Percentiles rank a stretch among this genome's conserved stretches.
Evolutionary conservation across 2,888 invertebrate species (phyloP).

Genomic region (Agrotis ipsilon): DNA sequence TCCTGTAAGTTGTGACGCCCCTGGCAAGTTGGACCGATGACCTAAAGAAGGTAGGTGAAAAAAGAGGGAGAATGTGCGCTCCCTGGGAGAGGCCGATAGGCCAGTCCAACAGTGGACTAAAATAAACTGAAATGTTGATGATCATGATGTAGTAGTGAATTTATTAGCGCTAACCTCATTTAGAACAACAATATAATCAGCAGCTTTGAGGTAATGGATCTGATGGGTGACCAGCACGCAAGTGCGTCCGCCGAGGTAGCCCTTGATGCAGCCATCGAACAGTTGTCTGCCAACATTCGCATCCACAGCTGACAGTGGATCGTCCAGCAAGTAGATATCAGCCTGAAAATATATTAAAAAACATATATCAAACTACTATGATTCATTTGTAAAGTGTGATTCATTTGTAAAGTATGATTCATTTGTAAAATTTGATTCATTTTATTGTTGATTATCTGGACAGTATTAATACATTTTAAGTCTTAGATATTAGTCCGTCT

Average conservation of each 20-base stretch:
- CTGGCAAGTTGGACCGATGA: no score
- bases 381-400: not conserved
- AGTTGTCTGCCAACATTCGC: constrained; percentile 94
- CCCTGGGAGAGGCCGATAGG: no score
- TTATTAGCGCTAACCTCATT: constrained; percentile 77
- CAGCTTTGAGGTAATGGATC: constrained; percentile 92
- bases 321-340: constrained; percentile 95
- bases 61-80: no score
- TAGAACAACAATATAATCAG: constrained; percentile 90
- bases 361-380: not conserved
- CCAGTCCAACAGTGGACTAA: no score
- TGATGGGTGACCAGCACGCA: constrained; percentile 96
- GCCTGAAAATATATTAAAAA: constrained; percentile 82
- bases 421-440: not conserved
- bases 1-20: no score
- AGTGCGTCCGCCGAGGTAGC: constrained; percentile 92
- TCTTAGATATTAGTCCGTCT: no score
- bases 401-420: not conserved
- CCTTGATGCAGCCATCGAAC: constrained; percentile 94
- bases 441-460: no score
- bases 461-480: no score
- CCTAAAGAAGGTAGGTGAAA: no score
- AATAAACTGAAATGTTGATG: no score
- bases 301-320: constrained; percentile 96
- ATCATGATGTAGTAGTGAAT: no score